Base-by-base conservation (phyloP, 2,797 vertebrate species). In the Darevskia mixta region DNA sequence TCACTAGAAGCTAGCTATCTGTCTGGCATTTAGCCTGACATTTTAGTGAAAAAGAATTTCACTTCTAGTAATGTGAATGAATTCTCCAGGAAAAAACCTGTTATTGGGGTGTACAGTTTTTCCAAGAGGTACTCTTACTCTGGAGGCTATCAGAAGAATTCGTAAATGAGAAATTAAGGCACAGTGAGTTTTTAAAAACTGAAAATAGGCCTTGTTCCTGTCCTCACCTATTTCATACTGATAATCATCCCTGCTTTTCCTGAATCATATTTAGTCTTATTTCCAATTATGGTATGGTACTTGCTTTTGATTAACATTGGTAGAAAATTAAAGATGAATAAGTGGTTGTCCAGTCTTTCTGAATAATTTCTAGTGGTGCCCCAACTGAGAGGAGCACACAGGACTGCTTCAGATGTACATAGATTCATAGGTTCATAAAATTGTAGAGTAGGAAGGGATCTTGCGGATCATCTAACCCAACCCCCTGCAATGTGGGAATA, bases 1-100 rank as follows among this genome's bases (percentile, higher is more conserved):
- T 92, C 87, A 80, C 83, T 86, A 79, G 86, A 88, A 94, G 66
- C 76, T 91, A 82, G 23, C 32, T 93, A 92, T 93, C 84, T 82
- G 83, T n/a, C 45, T 38, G 69, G 15, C 32, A 61, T 87, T 75
- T 49, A 90, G 67, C 73, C 79, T 90, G 76, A 82, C 82, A 87
- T 61, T 89, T 92, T 88, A 75, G 78, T 91, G 82, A 71, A 85
- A 92, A 10, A 91, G 13, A 86, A 88, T 84, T 91, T 41, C 81
- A 88, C 81, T 90, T 91, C 23, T 67, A 92, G 64, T 29, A 88
- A 93, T 90, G 91, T 89, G 83, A 92, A 87, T 85, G 83, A 79
- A 81, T 89, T 89, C 69, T 18, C 76, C 9, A 73, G 9, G 20
- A 18, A 23, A 86, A 73, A 32, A 49, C 38, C 61, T 61, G 0